Evolutionary conservation across 1,140 invertebrate genomes (phyloP).

Genomic region (Polyergus mexicanus): DNA sequence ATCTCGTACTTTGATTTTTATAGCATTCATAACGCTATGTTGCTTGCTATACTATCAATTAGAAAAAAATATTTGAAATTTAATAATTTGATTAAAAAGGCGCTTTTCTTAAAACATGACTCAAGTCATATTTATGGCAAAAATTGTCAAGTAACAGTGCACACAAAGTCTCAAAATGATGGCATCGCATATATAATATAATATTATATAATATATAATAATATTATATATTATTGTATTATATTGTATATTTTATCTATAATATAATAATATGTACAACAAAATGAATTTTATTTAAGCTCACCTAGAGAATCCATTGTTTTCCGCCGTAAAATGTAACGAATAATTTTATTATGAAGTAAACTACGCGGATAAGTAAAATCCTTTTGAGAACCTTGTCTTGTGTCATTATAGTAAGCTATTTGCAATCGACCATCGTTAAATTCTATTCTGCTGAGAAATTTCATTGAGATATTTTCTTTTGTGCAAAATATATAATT

Average conservation of each 20-base stretch:
- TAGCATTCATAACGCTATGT: neutral
- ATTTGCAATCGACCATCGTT: constrained; percentile 40
- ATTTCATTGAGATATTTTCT: neutral
- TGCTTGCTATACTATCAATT: neutral
- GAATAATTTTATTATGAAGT: constrained; percentile 17
- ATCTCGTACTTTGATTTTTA: neutral
- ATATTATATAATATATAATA: neutral
- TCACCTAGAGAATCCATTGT: neutral
- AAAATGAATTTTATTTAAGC: constrained; percentile 22
- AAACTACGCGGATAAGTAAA: constrained; percentile 11
- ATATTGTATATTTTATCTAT: constrained; percentile 2
- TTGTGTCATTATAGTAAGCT: constrained; percentile 17
- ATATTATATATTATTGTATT: neutral
- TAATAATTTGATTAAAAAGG: constrained; percentile 16
- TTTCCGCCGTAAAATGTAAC: neutral
- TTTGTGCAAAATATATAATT: too few species aligned
- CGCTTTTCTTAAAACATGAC: neutral
- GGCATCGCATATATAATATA: neutral
- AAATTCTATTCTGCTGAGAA: constrained; percentile 31
- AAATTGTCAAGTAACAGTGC: constrained; percentile 18
- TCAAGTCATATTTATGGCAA: constrained; percentile 31
- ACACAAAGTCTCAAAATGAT: constrained; percentile 12
- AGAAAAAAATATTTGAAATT: neutral
- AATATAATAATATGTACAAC: neutral
- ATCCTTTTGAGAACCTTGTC: neutral